Evolutionary conservation across 2,113 vertebrate genomes (phyloP), one percentile per base, ranked within the genome.

Genomic region (Oryzias woworae): DNA sequence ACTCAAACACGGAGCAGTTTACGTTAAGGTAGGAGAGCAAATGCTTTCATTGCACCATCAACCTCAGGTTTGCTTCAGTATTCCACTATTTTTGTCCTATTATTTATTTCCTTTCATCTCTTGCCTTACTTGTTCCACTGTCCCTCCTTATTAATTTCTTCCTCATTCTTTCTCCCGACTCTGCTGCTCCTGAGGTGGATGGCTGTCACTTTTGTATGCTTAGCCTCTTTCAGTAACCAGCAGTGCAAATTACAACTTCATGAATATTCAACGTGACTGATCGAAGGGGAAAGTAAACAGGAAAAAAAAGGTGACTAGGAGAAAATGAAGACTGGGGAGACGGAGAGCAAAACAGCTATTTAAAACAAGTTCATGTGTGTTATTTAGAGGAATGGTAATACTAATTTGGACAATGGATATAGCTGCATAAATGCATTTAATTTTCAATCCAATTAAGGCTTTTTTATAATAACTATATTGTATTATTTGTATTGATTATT

Each of bases 1-100:
- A 89, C 54, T 94, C 96, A 0, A 70, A 78, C 26, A 88, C 77
- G 44, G 94, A 97, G 43, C 94, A 93, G 81, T 96, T 98, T 80
- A 94, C 92, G 0, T 74, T 98, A 31, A 94, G 95, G 96, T 90
- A 41, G 16, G 85, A 75, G 7, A 13, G 41, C 45, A 75, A 45
- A 50, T 17, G 23, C 28, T 62, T 23, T 55, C 18, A 52, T 6
- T 7, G 8, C 7, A 48, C 4, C 20, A 4, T 46, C 16, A 46
- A 16, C 20, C 24, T 43, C 41, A 0, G 3, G 15, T 50, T 61
- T 52, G 14, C 5, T 57, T 63, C 53, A 16, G 14, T 44, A 53
- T 61, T 58, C 14, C 62, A 20, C 24, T 58, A 2, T 55, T 43
- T 63, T 62, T 45, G 44, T 36, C 50, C 46, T 14, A 7, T 75